Conservation (phyloP, 1,140 invertebrate species). For the Habropoda laboriosa region DNA sequence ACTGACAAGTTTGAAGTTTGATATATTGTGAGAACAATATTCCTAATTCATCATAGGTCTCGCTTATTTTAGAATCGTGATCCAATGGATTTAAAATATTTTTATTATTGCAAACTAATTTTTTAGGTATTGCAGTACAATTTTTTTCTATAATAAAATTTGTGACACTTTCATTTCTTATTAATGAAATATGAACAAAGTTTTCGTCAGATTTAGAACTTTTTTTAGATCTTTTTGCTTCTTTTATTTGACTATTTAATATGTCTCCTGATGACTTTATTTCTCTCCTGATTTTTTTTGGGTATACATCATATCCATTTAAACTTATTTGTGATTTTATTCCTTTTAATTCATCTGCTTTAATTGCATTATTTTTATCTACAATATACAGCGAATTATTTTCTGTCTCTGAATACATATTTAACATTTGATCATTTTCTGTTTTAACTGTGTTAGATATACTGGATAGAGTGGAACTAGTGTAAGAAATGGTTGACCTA, state of each 20-base stretch:
- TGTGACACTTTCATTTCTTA: neutral
- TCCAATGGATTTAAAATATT: neutral
- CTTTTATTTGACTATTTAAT: neutral
- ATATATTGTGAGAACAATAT: slow-evolving; percentile 33
- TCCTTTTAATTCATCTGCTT: neutral
- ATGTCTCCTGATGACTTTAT: slow-evolving; percentile 16
- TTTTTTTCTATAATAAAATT: neutral
- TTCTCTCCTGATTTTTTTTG: neutral
- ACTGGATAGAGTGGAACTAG: neutral
- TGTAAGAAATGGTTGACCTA: slow-evolving; percentile 12
- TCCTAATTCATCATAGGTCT: slow-evolving; percentile 33
- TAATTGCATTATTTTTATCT: neutral
- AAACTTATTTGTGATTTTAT: slow-evolving; percentile 1
- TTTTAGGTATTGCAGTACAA: neutral
- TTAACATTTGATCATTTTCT: neutral
- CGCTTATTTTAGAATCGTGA: neutral
- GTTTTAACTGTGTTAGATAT: neutral
- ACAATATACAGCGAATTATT: neutral
- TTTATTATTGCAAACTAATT: neutral
- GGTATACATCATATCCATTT: neutral
- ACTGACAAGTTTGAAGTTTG: slow-evolving; percentile 8
- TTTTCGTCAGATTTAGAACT: slow-evolving; percentile 5
- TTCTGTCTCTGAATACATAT: neutral
- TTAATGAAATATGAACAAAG: neutral
- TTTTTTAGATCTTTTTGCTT: neutral